Evolutionary conservation across 35 echinoderm and acorn worm species (phyloP).

Genomic region (Heliocidaris tuberculata): DNA sequence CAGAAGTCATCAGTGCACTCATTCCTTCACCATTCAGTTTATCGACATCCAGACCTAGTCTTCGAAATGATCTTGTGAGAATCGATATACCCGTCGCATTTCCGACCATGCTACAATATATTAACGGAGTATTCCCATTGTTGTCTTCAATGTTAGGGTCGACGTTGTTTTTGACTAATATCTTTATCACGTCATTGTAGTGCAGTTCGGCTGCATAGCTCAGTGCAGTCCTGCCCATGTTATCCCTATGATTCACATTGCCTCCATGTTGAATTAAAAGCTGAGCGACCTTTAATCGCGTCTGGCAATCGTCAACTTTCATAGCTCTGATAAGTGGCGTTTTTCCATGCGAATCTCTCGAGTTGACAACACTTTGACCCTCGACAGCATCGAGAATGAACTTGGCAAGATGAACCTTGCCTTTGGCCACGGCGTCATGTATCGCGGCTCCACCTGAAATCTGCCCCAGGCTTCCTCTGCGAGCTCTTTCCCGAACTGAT

Average conservation of each 20-base stretch:
- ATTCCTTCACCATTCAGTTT: constrained; percentile 79
- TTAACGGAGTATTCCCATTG: constrained; percentile 79
- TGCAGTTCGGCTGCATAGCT: constrained; percentile 86
- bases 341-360: constrained; percentile 81
- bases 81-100: constrained; percentile 74
- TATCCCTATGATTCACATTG: constrained; percentile 79
- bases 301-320: constrained; percentile 54
- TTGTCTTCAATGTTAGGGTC: constrained; percentile 92
- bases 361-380: constrained; percentile 71
- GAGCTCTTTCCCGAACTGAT: constrained; percentile 53
- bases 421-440: constrained; percentile 89
- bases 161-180: constrained; percentile 88
- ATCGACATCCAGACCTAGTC: constrained; percentile 78
- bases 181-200: constrained; percentile 66
- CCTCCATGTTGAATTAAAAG: constrained; percentile 74
- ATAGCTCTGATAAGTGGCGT: constrained; percentile 86
- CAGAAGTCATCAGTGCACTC: constrained; percentile 75
- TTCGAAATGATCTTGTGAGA: constrained; percentile 71
- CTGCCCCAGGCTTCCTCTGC: constrained; percentile 79
- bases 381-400: constrained; percentile 95
- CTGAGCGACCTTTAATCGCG: constrained; percentile 53
- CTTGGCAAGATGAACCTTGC: constrained; percentile 83
- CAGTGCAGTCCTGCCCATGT: constrained; percentile 84
- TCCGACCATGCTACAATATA: constrained; percentile 66
- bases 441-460: constrained; percentile 76